phyloP scores from a whole-genome alignment of 2,113 vertebrate species.

The Gracilinanus agilis region DNA sequence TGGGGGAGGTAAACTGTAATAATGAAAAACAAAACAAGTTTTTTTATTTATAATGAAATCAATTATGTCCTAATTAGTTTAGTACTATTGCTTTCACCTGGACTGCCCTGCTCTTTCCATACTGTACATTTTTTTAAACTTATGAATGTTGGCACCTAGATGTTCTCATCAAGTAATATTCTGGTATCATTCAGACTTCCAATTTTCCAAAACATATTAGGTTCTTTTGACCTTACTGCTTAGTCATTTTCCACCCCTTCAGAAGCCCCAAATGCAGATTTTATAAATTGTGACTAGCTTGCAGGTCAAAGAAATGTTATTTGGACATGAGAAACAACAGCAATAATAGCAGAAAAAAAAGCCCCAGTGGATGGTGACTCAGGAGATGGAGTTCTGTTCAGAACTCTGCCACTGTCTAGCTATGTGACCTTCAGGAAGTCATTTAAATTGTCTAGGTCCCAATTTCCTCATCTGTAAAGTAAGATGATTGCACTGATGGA shows the following conservation, averaged over 20 bases:
- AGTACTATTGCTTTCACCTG: neutral
- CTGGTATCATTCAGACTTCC: neutral
- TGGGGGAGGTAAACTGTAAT: neutral
- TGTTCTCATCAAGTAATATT: conserved; percentile 13
- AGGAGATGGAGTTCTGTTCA: neutral
- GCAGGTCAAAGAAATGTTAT: conserved; percentile 36
- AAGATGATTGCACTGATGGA: neutral
- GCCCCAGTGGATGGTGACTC: neutral
- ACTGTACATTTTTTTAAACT: neutral
- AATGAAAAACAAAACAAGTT: conserved; percentile 7
- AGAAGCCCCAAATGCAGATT: conserved; percentile 27
- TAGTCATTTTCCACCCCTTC: neutral
- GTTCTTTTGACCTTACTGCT: neutral
- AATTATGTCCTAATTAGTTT: conserved; percentile 19
- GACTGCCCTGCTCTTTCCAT: neutral
- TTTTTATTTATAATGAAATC: conserved; percentile 20
- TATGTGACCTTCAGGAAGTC: neutral
- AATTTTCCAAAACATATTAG: conserved; percentile 8
- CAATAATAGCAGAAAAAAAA: neutral
- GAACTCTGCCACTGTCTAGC: neutral
- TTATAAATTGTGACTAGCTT: conserved; percentile 12
- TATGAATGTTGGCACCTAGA: neutral
- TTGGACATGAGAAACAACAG: neutral
- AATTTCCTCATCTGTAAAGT: conserved; percentile 15
- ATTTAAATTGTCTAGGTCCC: neutral